These are phyloP conservation scores for Eretmochelys imbricata DNA, from an alignment of 2,113 vertebrate genomes.

Conservation along the genomic window DNA sequence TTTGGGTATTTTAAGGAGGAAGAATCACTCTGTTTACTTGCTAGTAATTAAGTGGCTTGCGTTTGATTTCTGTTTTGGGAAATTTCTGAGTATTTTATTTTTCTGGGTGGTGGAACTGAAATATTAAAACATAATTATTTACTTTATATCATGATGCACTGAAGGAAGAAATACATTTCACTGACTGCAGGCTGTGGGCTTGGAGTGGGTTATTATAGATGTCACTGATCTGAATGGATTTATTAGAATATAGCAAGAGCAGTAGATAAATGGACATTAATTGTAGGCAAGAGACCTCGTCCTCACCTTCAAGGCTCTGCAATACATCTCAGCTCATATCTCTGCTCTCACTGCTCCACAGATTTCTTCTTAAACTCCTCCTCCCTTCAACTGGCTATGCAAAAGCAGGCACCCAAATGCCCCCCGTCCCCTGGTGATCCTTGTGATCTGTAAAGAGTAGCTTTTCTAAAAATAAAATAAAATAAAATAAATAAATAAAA, in stretches of 20 bases:
- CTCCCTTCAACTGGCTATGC: not conserved
- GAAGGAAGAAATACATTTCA: slow-evolving; percentile 39
- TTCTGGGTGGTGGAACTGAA: slow-evolving; percentile 36
- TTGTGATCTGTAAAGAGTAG: not conserved
- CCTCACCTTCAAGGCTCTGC: not conserved
- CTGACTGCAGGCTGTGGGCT: slow-evolving; percentile 2
- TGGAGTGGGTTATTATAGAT: not conserved
- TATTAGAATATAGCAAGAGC: not conserved
- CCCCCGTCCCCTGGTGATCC: not conserved
- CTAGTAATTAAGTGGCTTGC: slow-evolving; percentile 64
- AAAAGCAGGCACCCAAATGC: not conserved
- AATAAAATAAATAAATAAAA: not conserved
- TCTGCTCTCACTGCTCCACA: not conserved
- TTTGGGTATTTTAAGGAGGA: slow-evolving; percentile 48
- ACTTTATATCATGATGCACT: slow-evolving; percentile 32
- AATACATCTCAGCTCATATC: not conserved
- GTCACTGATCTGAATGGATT: not conserved
- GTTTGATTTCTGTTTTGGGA: slow-evolving; percentile 60
- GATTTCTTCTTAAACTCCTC: not conserved
- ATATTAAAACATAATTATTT: slow-evolving; percentile 69
- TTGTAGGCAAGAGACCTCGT: not conserved
- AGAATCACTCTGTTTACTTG: slow-evolving; percentile 67
- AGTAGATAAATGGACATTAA: rapidly evolving
- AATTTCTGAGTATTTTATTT: slow-evolving; percentile 57
- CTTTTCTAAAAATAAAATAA: too few species aligned